Evolutionary conservation across 2,113 vertebrate species (phyloP), one percentile per base, ranked within the genome.

Genomic region (Micronycteris hirsuta): DNA sequence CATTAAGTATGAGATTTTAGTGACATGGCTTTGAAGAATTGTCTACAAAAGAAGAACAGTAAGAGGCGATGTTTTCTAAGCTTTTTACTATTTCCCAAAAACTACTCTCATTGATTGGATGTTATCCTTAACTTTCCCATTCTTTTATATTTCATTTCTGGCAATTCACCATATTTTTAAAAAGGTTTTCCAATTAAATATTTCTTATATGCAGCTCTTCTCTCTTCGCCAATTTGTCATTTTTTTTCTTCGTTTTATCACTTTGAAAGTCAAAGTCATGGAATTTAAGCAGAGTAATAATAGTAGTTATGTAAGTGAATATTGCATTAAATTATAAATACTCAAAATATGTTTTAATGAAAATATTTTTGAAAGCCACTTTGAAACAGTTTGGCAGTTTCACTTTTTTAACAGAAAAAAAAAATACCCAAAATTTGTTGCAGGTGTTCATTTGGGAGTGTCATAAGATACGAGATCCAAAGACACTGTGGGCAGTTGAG

Each of bases 21-120:
- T 85, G 76, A 87, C n/a, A 85, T 47, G 38, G 56, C 80, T 87
- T 89, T 26, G 8, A 87, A 76, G 36, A 84, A 84, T 77, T 91
- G 52, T 76, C 49, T 88, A 73, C 19, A 65, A 89, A 93, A 87
- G 19, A 85, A 31, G 49, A 93, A 94, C 96, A 90, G 7, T 82
- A 92, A 82, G 28, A 54, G 52, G 15, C 91, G 45, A 68, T 92
- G n/a, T 96, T 95, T 94, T 88, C 71, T 92, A 92, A 96, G 28
- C 38, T 78, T 93, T 96, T 68, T 90, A 36, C 61, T 89, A 5
- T 95, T 97, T 97, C 13, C 78, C 7, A 54, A 22, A 91, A 77
- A 41, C n/a, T 86, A 13, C 14, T 94, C 10, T 92, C 43, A 95
- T 93, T 76, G 49, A 74, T 26, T 90, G 31, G 38, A 68, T 93